Evolutionary conservation across 2,113 vertebrate species (phyloP).

Genomic region (Calypte anna): DNA sequence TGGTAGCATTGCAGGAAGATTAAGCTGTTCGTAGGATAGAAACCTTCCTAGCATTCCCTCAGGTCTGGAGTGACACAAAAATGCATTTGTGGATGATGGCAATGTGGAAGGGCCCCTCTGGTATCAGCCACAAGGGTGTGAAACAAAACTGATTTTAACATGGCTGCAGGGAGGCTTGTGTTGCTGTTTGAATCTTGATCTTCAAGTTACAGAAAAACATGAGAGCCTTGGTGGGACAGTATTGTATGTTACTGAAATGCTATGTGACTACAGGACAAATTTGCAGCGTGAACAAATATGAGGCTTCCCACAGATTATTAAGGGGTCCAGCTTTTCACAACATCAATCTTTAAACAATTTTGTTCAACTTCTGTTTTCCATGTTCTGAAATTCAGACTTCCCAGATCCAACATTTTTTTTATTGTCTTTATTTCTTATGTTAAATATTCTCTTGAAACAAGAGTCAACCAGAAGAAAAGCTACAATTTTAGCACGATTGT

Average conservation of each 20-base stretch:
- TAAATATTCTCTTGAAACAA: conserved; percentile 40
- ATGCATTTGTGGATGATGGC: not conserved
- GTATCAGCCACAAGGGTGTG: not conserved
- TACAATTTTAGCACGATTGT: not conserved
- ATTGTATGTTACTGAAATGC: not conserved
- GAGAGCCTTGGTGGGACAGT: not conserved
- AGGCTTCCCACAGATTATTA: conserved; percentile 4
- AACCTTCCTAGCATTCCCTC: not conserved
- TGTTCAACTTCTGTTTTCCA: not conserved
- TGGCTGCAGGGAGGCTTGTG: not conserved
- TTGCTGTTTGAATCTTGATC: not conserved
- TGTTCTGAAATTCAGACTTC: conserved; percentile 27
- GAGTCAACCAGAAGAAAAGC: conserved; percentile 6
- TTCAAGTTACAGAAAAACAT: not conserved
- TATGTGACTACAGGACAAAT: not conserved
- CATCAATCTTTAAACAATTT: conserved; percentile 3
- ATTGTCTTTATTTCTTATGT: not conserved
- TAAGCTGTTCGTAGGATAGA: not conserved
- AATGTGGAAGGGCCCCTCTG: not conserved
- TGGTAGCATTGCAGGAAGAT: not conserved
- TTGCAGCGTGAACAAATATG: conserved; percentile 2
- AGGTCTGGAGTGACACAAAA: not conserved
- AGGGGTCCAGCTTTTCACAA: not conserved
- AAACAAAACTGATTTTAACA: not conserved
- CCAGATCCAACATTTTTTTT: not conserved